Conservation (phyloP, 2,888 invertebrate species). For the Xylophagus ater region DNA sequence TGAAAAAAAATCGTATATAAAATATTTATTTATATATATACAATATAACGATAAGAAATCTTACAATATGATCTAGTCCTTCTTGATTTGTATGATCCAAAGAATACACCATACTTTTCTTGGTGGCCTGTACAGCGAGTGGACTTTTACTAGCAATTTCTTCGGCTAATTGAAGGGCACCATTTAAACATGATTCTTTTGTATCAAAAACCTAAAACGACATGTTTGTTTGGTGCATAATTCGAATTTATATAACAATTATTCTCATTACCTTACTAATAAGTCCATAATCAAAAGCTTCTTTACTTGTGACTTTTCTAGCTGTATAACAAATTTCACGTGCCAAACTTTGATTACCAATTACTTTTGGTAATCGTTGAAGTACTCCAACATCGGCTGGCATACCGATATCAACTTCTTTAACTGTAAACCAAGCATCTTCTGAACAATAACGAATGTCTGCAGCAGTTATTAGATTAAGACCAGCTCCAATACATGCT, state of each 20-base stretch:
- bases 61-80: slow-evolving; percentile 83
- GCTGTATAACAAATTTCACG: slow-evolving; percentile 84
- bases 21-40: slow-evolving; percentile 12
- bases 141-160: slow-evolving; percentile 83
- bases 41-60: slow-evolving; percentile 24
- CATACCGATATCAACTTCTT: slow-evolving; percentile 77
- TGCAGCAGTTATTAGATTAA: slow-evolving; percentile 77
- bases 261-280: slow-evolving; percentile 57
- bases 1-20: slow-evolving; percentile 18
- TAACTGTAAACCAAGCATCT: slow-evolving; percentile 84
- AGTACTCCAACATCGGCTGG: slow-evolving; percentile 93
- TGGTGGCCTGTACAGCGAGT: slow-evolving; percentile 87
- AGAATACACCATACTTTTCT: slow-evolving; percentile 71
- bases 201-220: slow-evolving; percentile 30
- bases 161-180: slow-evolving; percentile 62
- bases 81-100: slow-evolving; percentile 79
- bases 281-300: slow-evolving; percentile 71
- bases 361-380: slow-evolving; percentile 78
- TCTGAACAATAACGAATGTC: slow-evolving; percentile 85
- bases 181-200: slow-evolving; percentile 47
- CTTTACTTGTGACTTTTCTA: slow-evolving; percentile 64
- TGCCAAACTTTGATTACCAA: slow-evolving; percentile 77
- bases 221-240: slow-evolving; percentile 9
- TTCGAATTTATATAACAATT: background rate
- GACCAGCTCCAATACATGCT: slow-evolving; percentile 83